A percentile compares a stretch with the other conserved stretches of the same genome.
Evolutionary conservation across 64 coral and sea anemone species (phyloP).

Genomic region (Dendronephthya gigantea): DNA sequence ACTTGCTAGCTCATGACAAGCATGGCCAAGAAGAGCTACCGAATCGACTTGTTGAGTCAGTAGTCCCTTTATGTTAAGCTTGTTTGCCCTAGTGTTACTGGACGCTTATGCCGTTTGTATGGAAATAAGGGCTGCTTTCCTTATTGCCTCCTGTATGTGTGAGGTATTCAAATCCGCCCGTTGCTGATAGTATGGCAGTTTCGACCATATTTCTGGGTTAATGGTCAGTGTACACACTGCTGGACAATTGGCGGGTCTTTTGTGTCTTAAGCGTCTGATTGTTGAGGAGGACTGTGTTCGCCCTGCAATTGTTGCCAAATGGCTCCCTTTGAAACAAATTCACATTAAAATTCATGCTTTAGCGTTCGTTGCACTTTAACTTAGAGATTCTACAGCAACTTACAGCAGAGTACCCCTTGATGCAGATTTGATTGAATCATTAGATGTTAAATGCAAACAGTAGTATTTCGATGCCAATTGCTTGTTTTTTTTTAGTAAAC

Average conservation of each 20-base stretch:
- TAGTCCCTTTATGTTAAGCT: not conserved
- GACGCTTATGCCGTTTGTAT: not conserved
- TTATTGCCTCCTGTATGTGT: not conserved
- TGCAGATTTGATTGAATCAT: not conserved
- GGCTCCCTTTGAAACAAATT: no score
- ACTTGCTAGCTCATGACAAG: not conserved
- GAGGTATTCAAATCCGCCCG: not conserved
- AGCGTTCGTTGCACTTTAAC: conserved; percentile 15
- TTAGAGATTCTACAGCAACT: conserved; percentile 19
- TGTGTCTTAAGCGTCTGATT: no score
- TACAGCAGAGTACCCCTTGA: not conserved
- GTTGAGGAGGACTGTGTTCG: no score
- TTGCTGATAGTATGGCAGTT: not conserved
- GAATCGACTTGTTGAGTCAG: not conserved
- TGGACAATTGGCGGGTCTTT: not conserved
- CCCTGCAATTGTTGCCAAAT: no score
- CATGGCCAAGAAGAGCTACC: not conserved
- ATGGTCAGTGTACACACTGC: not conserved
- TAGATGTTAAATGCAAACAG: not conserved
- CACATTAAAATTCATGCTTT: conserved; percentile 4
- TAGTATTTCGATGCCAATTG: not conserved
- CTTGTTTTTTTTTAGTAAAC: conserved; percentile 1
- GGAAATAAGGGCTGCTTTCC: no score
- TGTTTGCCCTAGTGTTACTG: not conserved
- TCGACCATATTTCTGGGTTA: not conserved